These are phyloP conservation scores for Cydia fagiglandana DNA, from an alignment of 1,140 invertebrate species.

Conservation along the genomic window DNA sequence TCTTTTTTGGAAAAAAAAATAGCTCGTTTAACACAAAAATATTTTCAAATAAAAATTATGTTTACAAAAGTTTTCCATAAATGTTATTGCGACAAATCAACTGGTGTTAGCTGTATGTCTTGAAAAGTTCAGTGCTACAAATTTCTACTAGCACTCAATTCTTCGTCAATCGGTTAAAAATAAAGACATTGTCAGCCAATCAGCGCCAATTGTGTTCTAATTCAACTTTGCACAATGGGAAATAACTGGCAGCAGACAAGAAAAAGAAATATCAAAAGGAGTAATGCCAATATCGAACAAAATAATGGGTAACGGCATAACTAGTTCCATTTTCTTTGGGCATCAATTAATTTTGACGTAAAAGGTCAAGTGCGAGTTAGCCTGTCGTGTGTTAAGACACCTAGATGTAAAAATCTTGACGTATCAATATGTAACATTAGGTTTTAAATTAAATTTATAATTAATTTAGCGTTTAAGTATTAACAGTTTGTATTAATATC, in stretches of 20 bases:
- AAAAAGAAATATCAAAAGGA: conserved; percentile 20
- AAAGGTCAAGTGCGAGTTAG: conserved; percentile 17
- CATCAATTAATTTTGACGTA: conserved; percentile 51
- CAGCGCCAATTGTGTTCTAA: neutral
- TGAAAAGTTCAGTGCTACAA: too few species aligned
- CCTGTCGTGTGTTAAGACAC: neutral
- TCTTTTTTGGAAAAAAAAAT: too few species aligned
- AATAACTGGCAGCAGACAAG: neutral
- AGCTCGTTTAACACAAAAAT: too few species aligned
- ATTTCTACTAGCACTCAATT: neutral
- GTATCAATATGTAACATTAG: too few species aligned
- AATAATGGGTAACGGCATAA: conserved; percentile 52
- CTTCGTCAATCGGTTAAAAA: neutral
- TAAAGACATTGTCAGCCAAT: neutral
- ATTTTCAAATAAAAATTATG: too few species aligned
- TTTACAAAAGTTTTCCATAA: too few species aligned
- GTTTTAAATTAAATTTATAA: too few species aligned
- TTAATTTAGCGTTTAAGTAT: too few species aligned
- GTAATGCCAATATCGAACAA: conserved; percentile 36
- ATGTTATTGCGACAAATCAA: too few species aligned
- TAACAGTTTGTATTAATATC: too few species aligned
- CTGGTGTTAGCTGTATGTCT: too few species aligned
- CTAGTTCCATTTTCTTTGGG: conserved; percentile 48
- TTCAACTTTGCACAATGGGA: neutral
- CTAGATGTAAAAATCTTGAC: neutral